These are phyloP conservation scores for Manis javanica DNA, from an alignment of 2,797 vertebrate species.

Conservation along the genomic window DNA sequence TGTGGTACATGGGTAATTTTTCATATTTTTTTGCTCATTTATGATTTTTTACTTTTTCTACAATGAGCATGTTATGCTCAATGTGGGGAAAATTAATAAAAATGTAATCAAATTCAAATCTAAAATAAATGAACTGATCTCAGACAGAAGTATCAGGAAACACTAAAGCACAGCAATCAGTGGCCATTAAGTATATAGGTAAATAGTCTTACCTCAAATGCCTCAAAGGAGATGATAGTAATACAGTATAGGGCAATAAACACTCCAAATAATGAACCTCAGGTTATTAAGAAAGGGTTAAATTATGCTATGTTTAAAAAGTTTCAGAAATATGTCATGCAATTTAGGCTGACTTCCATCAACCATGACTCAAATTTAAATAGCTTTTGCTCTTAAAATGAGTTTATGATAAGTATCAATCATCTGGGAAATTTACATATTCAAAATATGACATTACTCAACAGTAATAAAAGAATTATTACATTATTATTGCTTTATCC, in stretches of 20 bases:
- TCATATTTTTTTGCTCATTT: constrained; percentile 4
- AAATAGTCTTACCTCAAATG: background rate
- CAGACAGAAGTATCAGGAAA: background rate
- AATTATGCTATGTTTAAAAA: constrained; percentile 20
- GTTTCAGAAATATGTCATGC: background rate
- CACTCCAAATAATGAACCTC: background rate
- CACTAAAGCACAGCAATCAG: background rate
- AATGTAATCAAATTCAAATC: background rate
- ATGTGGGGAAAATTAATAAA: background rate
- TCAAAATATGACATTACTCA: constrained; percentile 22
- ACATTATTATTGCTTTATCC: constrained; percentile 4
- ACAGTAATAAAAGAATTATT: background rate
- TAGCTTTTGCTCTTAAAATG: constrained; percentile 44
- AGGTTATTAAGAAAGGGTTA: background rate
- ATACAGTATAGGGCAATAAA: background rate
- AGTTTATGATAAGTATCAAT: background rate
- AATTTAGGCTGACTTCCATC: background rate
- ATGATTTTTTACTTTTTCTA: constrained; percentile 5
- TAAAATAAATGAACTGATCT: constrained; percentile 39
- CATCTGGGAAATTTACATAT: background rate
- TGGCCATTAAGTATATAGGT: background rate
- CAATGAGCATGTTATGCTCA: background rate
- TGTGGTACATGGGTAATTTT: background rate
- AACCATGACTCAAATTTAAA: constrained; percentile 5
- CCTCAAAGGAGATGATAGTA: background rate